These are phyloP conservation scores for Gracilinanus agilis DNA, from an alignment of 2,113 vertebrate genomes.

Conservation along the genomic window DNA sequence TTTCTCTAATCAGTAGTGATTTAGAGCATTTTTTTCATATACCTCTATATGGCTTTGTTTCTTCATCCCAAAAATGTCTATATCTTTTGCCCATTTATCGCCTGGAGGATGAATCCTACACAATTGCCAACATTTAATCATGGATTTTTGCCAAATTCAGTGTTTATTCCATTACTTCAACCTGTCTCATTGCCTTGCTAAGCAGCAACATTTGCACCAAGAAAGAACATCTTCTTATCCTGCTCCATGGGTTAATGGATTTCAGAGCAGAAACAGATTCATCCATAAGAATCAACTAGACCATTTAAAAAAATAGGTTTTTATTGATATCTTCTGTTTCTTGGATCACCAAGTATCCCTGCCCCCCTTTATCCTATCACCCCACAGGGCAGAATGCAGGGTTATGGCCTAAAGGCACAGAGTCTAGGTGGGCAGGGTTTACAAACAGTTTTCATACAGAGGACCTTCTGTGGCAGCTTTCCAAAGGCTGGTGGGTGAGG, in stretches of 20 bases:
- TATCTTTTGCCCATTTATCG: conserved; percentile 92
- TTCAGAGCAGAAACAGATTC: neutral
- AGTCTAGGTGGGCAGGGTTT: no score
- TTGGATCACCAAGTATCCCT: neutral
- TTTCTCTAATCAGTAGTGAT: no score
- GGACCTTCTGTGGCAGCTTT: no score
- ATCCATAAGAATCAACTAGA: neutral
- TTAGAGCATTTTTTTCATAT: no score
- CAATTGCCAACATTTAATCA: conserved; percentile 97
- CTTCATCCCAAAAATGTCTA: no score
- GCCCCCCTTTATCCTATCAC: no score
- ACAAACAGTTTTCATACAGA: no score
- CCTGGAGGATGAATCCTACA: conserved; percentile 96
- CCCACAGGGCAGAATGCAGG: no score
- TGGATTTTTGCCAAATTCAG: conserved; percentile 98
- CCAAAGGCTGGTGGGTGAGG: no score
- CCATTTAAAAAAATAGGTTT: neutral
- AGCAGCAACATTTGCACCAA: conserved; percentile 95
- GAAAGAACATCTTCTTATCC: neutral
- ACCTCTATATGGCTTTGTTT: no score
- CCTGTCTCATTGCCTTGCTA: conserved; percentile 96
- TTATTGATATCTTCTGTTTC: neutral
- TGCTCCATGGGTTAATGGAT: neutral
- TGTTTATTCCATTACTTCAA: conserved; percentile 94
- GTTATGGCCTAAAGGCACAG: no score